Conservation (phyloP, 2,888 invertebrate species). For the Bugulina stolonifera region DNA sequence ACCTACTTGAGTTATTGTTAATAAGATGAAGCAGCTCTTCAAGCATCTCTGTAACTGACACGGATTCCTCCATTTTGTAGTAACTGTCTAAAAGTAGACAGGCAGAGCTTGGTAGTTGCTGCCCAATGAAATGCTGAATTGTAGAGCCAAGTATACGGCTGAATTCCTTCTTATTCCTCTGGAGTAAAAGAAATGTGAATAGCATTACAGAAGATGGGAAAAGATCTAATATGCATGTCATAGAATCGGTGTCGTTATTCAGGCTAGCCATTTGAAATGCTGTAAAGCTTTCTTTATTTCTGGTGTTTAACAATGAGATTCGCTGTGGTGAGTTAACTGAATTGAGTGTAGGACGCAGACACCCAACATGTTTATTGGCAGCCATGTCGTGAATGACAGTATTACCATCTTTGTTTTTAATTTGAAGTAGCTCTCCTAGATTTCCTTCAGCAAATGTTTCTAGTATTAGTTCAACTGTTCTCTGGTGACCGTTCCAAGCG, state of each 20-base stretch:
- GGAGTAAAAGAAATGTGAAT: neutral
- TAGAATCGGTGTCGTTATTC: neutral
- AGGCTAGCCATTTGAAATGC: neutral
- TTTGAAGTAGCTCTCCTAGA: neutral
- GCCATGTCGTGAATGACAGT: neutral
- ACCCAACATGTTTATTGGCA: neutral
- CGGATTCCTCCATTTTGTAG: neutral
- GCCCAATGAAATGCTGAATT: too few relatives aligned
- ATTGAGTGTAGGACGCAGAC: neutral
- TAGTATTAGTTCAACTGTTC: neutral
- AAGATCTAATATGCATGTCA: neutral
- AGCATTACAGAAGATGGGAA: neutral
- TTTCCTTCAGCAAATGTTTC: neutral
- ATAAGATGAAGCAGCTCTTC: too few relatives aligned
- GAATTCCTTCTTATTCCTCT: too few relatives aligned
- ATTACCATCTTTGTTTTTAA: slow-evolving; percentile 7
- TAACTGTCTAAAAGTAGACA: neutral
- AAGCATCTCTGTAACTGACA: neutral
- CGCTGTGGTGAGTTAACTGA: neutral
- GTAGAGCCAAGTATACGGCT: too few relatives aligned
- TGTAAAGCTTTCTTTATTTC: neutral
- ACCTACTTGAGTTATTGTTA: too few relatives aligned
- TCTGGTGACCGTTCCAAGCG: neutral
- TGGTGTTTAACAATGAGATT: neutral
- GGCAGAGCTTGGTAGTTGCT: too few relatives aligned